Conservation (phyloP, 2,113 vertebrate species). For the Pongo pygmaeus region DNA sequence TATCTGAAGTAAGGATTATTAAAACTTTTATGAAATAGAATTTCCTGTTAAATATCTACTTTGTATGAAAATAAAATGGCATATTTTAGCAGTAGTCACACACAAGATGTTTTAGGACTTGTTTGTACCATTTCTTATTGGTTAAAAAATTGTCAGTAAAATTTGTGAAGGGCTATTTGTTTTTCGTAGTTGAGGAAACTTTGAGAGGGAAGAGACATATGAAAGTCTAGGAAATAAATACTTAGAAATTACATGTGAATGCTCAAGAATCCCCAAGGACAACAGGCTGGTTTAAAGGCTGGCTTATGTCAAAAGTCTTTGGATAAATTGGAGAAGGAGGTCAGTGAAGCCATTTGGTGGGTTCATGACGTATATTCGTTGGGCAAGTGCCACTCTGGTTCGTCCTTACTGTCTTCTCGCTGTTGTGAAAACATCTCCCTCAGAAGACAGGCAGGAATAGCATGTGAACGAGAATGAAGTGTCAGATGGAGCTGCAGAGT, state of each 20-base stretch:
- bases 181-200: not conserved
- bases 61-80: not conserved
- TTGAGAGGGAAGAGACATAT: not conserved
- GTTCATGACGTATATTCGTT: not conserved
- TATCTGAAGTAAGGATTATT: conserved; percentile 13
- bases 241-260: conserved; percentile 36
- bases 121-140: not conserved
- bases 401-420: not conserved
- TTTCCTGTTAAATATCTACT: conserved; percentile 25
- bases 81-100: not conserved
- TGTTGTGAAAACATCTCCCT: not conserved
- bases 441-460: not conserved
- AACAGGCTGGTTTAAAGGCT: not conserved
- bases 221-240: not conserved
- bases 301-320: not conserved
- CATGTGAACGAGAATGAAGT: not conserved
- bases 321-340: not conserved
- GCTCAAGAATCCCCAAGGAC: not conserved
- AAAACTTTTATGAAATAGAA: conserved; percentile 4
- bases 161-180: not conserved
- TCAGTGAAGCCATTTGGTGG: not conserved
- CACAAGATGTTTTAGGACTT: not conserved
- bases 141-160: conserved; percentile 8
- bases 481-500: not conserved
- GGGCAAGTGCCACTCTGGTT: not conserved